phyloP scores from a whole-genome alignment of 2,888 invertebrate genomes.

The Hemaris fuciformis region DNA sequence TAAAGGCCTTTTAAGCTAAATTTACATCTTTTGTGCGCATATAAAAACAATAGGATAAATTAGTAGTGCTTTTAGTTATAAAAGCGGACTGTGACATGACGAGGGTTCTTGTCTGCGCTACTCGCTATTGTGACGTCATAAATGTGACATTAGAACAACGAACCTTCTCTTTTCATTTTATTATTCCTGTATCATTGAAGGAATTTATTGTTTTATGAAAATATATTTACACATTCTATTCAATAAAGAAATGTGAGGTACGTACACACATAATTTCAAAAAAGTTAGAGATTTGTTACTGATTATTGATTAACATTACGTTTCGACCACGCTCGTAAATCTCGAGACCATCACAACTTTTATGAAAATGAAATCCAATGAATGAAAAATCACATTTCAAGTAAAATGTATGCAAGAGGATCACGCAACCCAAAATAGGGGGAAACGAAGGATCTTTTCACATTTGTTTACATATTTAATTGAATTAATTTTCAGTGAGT shows the following conservation, averaged over 20 bases:
- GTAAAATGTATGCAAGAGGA: too few relatives aligned
- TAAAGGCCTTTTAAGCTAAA: neutral
- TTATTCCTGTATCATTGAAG: neutral
- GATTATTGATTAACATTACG: too few relatives aligned
- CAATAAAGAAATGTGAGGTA: too few relatives aligned
- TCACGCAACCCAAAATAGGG: too few relatives aligned
- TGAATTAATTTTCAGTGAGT: neutral
- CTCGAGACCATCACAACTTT: too few relatives aligned
- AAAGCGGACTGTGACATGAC: conserved; percentile 64
- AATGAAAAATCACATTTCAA: too few relatives aligned
- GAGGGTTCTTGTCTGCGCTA: conserved; percentile 55
- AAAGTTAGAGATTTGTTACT: too few relatives aligned
- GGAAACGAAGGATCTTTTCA: neutral
- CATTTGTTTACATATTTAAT: neutral
- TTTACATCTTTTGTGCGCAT: neutral
- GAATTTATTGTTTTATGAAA: too few relatives aligned
- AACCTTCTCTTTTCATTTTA: neutral
- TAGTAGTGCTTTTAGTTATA: conserved; percentile 13
- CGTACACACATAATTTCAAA: too few relatives aligned
- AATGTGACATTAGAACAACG: conserved; percentile 11
- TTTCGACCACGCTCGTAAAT: too few relatives aligned
- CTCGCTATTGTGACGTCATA: conserved; percentile 43
- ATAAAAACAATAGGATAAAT: conserved; percentile 7
- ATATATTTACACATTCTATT: too few relatives aligned
- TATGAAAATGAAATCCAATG: too few relatives aligned